Evolutionary conservation across 2,113 vertebrate species (phyloP).

Genomic region (Pandion haliaetus): DNA sequence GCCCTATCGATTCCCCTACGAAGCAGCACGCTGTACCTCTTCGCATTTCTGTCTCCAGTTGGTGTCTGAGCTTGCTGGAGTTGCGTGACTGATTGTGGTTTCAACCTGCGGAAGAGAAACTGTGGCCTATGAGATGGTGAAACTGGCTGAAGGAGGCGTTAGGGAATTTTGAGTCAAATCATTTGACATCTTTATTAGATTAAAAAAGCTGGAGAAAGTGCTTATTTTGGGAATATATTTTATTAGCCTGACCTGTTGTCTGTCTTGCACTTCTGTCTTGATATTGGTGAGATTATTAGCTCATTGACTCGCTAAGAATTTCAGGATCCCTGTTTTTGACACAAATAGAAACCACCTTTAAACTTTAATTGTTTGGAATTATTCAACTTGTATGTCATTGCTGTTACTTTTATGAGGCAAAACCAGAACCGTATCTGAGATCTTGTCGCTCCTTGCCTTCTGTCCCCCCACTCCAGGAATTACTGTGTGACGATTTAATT

Average conservation of each 20-base stretch:
- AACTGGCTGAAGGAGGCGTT: neutral
- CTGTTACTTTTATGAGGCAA: neutral
- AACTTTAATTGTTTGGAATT: neutral
- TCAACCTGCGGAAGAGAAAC: neutral
- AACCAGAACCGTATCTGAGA: neutral
- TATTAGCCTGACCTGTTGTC: neutral
- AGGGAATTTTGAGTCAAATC: neutral
- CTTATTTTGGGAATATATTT: neutral
- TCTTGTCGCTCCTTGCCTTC: neutral
- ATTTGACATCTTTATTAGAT: neutral
- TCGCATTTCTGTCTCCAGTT: neutral
- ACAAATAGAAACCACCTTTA: neutral
- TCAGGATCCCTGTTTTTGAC: neutral
- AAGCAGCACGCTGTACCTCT: rapidly evolving
- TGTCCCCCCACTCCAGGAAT: neutral
- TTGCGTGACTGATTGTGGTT: neutral
- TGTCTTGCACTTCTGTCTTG: neutral
- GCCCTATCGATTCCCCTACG: too few species aligned
- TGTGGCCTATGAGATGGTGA: neutral
- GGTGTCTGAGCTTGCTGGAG: neutral
- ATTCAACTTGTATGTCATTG: neutral
- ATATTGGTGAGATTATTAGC: neutral
- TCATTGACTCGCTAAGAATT: neutral
- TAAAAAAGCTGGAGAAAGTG: neutral
- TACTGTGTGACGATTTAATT: neutral